Base-by-base conservation (phyloP, 2,113 vertebrate genomes). In the Circaetus cinerascens region DNA sequence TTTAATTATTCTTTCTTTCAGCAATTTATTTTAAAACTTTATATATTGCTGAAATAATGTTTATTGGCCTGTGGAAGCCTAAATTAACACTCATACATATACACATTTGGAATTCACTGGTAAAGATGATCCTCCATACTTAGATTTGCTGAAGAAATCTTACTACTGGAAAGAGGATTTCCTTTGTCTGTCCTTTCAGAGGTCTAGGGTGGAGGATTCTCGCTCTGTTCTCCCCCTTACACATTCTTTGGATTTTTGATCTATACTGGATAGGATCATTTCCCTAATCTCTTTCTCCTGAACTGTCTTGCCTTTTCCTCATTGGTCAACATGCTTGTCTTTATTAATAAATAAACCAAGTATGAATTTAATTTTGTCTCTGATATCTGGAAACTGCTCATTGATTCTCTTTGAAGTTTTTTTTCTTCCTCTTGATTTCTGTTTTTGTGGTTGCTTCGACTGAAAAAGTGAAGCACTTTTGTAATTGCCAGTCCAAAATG, bases 161-260 rank as follows among this genome's bases (percentile, higher is more conserved):
- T 79, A 15, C 20, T 43, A 7, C 23, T 71, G 23, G 15, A 79
- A 56, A 73, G 18, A 2, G 4, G 5, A 51, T 75, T 79, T 79
- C 8, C 3, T 75, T 56, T 71, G 10, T 27, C 32, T 59, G 6
- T 11, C 23, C 13, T 59, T 76, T 90, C 57, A 55, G 57, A 87
- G 7, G 7, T 64, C 29, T 40, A 38, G 20, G 8, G 29, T 41
- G 12, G 12, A 80, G 7, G 16, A 55, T 81, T 45, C 11, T 48
- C 1, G 0, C 17, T 46, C 21, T 73, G 7, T 73, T 84, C 13
- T 56, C 2, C 5, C 2, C 4, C 0, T 9, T 40, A 43, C 11
- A 56, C 1, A 16, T 38, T 34, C 22, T 77, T 50, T 38, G 22
- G 2, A 50, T 68, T 77, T 95, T 63, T 77, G 13, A 75, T 41